Percentiles rank a stretch among this genome's conserved stretches.
phyloP scores from a whole-genome alignment of 2,113 vertebrate species.

The Dolichallabes microphthalmus region DNA sequence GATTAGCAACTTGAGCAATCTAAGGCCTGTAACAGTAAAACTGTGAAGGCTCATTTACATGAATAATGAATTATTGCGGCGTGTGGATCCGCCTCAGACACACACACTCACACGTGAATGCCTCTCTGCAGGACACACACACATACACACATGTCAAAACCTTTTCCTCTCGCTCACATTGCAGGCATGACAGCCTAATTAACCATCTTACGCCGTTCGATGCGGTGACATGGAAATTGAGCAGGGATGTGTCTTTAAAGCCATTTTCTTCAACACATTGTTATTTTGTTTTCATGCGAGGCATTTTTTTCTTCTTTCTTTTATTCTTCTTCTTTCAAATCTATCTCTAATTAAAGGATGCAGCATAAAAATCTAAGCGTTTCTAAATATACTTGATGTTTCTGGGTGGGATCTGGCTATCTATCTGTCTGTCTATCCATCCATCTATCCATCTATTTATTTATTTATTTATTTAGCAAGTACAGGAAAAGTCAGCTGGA shows the following conservation, averaged over 20 bases:
- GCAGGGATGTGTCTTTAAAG: slow-evolving; percentile 53
- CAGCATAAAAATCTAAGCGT: not conserved
- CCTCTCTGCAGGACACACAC: not conserved
- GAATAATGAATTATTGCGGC: slow-evolving; percentile 34
- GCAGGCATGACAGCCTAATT: slow-evolving; percentile 62
- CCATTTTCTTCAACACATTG: slow-evolving; percentile 35
- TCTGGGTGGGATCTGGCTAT: not conserved
- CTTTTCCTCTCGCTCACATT: slow-evolving; percentile 52
- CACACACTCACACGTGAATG: not conserved
- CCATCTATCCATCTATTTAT: not conserved
- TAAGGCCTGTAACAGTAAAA: slow-evolving; percentile 22
- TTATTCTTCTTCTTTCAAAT: not conserved
- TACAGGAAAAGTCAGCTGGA: not conserved
- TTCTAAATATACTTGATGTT: slow-evolving; percentile 40
- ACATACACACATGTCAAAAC: not conserved
- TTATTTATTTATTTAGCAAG: not conserved
- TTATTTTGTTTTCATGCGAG: not conserved
- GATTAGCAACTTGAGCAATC: slow-evolving; percentile 58
- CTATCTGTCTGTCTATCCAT: not conserved
- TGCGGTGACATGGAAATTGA: slow-evolving; percentile 66
- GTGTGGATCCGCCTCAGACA: not conserved
- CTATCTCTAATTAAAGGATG: not conserved
- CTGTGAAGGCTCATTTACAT: slow-evolving; percentile 46
- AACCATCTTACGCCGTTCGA: slow-evolving; percentile 51
- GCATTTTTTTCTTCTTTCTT: not conserved